A percentile compares a stretch with the other conserved stretches of the same genome.
Evolutionary conservation across 30 jellyfish, hydroid and myxozoan genomes (phyloP).

Genomic region (Turritopsis rubra): DNA sequence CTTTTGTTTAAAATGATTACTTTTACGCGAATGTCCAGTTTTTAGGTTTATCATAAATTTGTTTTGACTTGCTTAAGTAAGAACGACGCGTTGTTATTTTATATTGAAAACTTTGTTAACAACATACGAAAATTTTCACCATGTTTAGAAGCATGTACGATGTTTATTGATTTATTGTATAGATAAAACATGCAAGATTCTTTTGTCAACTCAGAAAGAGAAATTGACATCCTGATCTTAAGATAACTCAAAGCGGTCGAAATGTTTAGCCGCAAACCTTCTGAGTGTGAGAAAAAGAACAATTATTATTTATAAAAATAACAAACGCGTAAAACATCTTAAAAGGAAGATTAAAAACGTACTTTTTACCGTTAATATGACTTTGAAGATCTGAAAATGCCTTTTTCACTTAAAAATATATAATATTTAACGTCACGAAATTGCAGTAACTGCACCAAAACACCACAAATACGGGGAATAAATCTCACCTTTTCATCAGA

Average conservation of each 20-base stretch:
- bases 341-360: too few species aligned
- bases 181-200: not conserved
- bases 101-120: not conserved
- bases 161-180: not conserved
- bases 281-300: too few species aligned
- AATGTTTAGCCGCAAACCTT: not conserved
- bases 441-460: too few species aligned
- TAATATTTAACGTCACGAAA: too few species aligned
- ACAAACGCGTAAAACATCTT: too few species aligned
- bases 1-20: not conserved
- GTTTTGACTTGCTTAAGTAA: not conserved
- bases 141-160: not conserved
- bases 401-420: too few species aligned
- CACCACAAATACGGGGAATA: too few species aligned
- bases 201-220: not conserved
- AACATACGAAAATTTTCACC: not conserved
- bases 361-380: too few species aligned
- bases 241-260: not conserved
- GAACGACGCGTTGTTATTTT: too few species aligned
- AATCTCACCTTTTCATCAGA: too few species aligned
- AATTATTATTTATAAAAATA: too few species aligned
- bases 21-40: not conserved
- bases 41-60: not conserved
- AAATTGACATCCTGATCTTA: not conserved
- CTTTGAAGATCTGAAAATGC: too few species aligned